phyloP scores from a whole-genome alignment of 2,113 vertebrate genomes.

The Xyrauchen texanus region DNA sequence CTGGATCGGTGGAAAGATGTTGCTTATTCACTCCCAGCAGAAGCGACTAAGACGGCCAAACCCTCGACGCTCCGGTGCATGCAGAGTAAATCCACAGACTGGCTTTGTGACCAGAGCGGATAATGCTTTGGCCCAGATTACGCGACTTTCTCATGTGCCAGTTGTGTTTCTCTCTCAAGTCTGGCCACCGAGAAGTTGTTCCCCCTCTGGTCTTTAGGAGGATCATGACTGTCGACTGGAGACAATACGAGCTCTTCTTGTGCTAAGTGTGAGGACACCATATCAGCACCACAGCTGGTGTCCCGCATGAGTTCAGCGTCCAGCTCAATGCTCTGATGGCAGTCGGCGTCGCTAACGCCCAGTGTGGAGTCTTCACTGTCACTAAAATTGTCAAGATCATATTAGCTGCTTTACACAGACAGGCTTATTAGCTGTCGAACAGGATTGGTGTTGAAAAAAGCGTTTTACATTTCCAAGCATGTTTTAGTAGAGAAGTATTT shows the following conservation, averaged over 20 bases:
- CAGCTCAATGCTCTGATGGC: neutral
- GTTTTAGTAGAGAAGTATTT: too few relatives aligned
- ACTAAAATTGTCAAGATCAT: neutral
- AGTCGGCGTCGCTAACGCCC: slow-evolving; percentile 4
- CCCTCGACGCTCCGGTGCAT: slow-evolving; percentile 54
- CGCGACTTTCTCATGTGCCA: slow-evolving; percentile 62
- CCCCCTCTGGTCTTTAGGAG: slow-evolving; percentile 62
- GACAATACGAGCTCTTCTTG: slow-evolving; percentile 55
- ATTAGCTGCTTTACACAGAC: neutral
- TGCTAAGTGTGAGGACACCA: slow-evolving; percentile 58
- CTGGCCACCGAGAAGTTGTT: slow-evolving; percentile 59
- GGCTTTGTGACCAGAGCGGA: slow-evolving; percentile 72
- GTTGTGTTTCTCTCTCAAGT: slow-evolving; percentile 54
- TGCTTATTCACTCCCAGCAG: slow-evolving; percentile 54
- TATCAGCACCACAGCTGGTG: slow-evolving; percentile 24
- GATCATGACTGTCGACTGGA: slow-evolving; percentile 62
- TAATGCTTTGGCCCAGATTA: slow-evolving; percentile 55
- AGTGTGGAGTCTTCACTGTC: neutral
- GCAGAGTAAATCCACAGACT: slow-evolving; percentile 72
- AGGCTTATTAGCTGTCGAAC: too few relatives aligned
- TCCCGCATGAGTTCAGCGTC: neutral
- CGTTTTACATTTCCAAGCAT: too few relatives aligned
- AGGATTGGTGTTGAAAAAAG: too few relatives aligned
- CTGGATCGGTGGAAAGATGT: slow-evolving; percentile 55
- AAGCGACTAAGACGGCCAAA: slow-evolving; percentile 59